These are phyloP conservation scores for Thamnaconus septentrionalis DNA, from an alignment of 2,113 vertebrate genomes.

Conservation along the genomic window DNA sequence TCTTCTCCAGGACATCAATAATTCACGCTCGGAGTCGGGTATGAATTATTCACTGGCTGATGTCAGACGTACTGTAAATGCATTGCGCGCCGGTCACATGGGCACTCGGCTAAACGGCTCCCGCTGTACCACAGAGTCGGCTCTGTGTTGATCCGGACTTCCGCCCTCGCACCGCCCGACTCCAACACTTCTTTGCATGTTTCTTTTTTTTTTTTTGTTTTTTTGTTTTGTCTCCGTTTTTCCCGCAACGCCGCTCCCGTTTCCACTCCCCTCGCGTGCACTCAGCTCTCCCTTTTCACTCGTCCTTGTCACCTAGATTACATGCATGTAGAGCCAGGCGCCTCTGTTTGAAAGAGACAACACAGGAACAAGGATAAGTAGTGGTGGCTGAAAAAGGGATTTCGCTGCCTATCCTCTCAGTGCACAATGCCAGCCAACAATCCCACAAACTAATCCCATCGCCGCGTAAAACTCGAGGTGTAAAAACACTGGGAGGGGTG, in stretches of 20 bases:
- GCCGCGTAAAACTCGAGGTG: conserved; percentile 69
- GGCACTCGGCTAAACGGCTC: conserved; percentile 20
- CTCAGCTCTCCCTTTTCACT: conserved; percentile 64
- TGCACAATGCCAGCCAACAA: conserved; percentile 75
- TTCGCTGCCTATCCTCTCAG: conserved; percentile 73
- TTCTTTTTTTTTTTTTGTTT: not conserved
- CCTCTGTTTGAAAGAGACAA: conserved; percentile 72
- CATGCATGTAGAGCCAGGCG: conserved; percentile 71
- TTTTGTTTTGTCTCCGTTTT: not conserved
- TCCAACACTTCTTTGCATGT: conserved; percentile 31
- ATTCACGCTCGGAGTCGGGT: conserved; percentile 72
- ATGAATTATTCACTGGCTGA: conserved; percentile 76
- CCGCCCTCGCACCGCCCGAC: conserved; percentile 13
- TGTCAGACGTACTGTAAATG: conserved; percentile 60
- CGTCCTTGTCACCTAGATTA: conserved; percentile 76
- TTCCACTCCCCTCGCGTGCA: conserved; percentile 58
- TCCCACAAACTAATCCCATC: conserved; percentile 78
- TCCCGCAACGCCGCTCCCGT: conserved; percentile 46
- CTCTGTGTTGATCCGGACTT: conserved; percentile 12
- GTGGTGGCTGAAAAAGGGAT: conserved; percentile 78
- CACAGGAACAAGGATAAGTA: conserved; percentile 74
- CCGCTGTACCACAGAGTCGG: conserved; percentile 16
- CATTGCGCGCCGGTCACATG: conserved; percentile 36
- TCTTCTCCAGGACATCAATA: conserved; percentile 75
- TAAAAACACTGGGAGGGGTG: conserved; percentile 57